These are phyloP conservation scores for Leptoclinus maculatus DNA, from an alignment of 2,797 vertebrate genomes.

Conservation along the genomic window DNA sequence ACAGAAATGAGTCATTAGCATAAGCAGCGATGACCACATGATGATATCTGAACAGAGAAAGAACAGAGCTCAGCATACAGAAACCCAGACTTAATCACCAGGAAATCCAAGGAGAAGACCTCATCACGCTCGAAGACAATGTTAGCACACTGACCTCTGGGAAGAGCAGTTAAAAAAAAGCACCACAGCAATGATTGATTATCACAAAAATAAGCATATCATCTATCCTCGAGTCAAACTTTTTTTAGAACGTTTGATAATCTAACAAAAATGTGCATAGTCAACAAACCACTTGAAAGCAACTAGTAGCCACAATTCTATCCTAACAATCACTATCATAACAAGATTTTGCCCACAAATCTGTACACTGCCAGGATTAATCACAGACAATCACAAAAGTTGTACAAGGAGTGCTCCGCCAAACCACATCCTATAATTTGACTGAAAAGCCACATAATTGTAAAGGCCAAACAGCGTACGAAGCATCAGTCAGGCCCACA, in stretches of 20 bases:
- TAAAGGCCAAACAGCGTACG: constrained; percentile 31
- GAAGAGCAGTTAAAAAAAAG: constrained; percentile 15
- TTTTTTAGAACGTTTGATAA: constrained; percentile 43
- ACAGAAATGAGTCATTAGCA: background rate
- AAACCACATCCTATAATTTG: constrained; percentile 72
- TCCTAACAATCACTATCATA: constrained; percentile 66
- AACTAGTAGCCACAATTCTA: constrained; percentile 51
- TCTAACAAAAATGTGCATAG: constrained; percentile 53
- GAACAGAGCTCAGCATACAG: background rate
- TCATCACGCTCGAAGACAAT: background rate
- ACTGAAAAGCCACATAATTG: constrained; percentile 61
- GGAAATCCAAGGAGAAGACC: constrained; percentile 13
- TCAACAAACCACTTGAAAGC: constrained; percentile 62
- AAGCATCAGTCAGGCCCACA: constrained; percentile 32
- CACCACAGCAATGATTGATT: constrained; percentile 50
- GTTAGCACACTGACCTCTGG: constrained; percentile 43
- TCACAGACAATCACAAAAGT: constrained; percentile 67
- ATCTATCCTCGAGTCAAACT: constrained; percentile 50
- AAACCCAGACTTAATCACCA: constrained; percentile 2
- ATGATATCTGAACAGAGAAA: constrained; percentile 21
- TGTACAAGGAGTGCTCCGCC: constrained; percentile 57
- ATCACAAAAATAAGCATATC: constrained; percentile 51
- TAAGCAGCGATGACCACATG: background rate
- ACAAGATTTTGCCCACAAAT: constrained; percentile 64
- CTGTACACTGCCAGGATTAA: constrained; percentile 66